Evolutionary conservation across 2,113 vertebrate genomes (phyloP), one percentile per base, ranked within the genome.

Genomic region (Python bivittatus): DNA sequence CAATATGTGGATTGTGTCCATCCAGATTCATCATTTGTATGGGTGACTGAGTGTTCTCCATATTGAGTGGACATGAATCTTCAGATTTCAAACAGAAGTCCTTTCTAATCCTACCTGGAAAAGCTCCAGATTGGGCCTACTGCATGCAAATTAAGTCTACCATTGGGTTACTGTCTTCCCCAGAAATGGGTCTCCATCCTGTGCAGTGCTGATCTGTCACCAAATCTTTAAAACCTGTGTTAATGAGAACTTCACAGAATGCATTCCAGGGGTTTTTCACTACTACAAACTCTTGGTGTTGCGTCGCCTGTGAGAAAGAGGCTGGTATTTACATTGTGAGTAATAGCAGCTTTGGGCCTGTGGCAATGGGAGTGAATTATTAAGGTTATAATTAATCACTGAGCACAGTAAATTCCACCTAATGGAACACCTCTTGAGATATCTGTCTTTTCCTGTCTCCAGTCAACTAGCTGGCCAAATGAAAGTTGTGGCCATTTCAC

Each of bases 301-400:
- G 72, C 44, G 20, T 57, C 48, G 86, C 54, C 86, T 83, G 20
- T 60, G 42, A 3, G 89, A 85, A n/a, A 94, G 84, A 52, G 85
- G 3, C 91, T 92, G 54, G 90, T 61, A 64, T 91, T 88, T 64
- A 54, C 25, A 93, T 52, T 64, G 56, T 87, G 68, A 91, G 54
- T 61, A 83, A 91, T 54, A 48, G 68, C 68, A 53, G 29, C 72
- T 0, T 27, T 52, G 38, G 0, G 60, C 33, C 38, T 42, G 61
- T 68, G 20, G 48, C 91, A 85, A 92, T 90, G 90, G 86, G 52
- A 42, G 6, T 25, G 33, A 92, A 85, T 92, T 89, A 23, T 84
- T 48, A 54, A 6, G 85, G 44, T 29, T 93, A 54, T 68, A 88
- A 92, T 92, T 92, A 92, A 92, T 92, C 91, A 88, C 68, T 83